Conservation (phyloP, 2,797 vertebrate species). For the Fistularia commersonii region DNA sequence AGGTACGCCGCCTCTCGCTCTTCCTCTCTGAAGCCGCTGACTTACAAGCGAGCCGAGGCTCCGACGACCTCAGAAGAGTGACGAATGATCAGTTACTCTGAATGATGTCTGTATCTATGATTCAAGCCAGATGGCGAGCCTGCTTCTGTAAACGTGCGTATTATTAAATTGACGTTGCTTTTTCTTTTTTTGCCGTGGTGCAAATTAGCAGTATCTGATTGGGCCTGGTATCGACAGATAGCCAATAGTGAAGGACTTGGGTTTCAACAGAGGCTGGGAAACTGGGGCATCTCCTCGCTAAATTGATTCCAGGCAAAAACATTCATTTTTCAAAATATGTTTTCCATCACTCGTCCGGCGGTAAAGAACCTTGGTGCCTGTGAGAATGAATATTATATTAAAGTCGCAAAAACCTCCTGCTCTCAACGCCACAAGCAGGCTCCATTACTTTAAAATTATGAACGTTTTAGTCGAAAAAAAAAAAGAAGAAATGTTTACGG, state of each 20-base stretch:
- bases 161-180: not conserved
- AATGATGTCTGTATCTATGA: too few relatives aligned
- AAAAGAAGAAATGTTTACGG: constrained; percentile 7
- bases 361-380: constrained; percentile 44
- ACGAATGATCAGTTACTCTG: too few relatives aligned
- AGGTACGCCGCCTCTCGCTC: too few relatives aligned
- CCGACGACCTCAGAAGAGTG: too few relatives aligned
- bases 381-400: constrained; percentile 37
- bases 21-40: too few relatives aligned
- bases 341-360: constrained; percentile 23
- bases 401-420: constrained; percentile 35
- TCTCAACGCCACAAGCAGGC: constrained; percentile 32
- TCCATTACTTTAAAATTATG: constrained; percentile 13
- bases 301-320: constrained; percentile 43
- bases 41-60: too few relatives aligned
- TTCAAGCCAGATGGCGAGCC: too few relatives aligned
- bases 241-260: not conserved
- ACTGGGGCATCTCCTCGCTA: not conserved
- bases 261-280: not conserved
- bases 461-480: constrained; percentile 32
- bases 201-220: not conserved
- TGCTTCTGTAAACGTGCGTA: too few relatives aligned
- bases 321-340: constrained; percentile 17
- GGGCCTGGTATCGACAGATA: not conserved
- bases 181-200: not conserved